phyloP scores from a whole-genome alignment of 2,113 vertebrate species.

The Chamaea fasciata region DNA sequence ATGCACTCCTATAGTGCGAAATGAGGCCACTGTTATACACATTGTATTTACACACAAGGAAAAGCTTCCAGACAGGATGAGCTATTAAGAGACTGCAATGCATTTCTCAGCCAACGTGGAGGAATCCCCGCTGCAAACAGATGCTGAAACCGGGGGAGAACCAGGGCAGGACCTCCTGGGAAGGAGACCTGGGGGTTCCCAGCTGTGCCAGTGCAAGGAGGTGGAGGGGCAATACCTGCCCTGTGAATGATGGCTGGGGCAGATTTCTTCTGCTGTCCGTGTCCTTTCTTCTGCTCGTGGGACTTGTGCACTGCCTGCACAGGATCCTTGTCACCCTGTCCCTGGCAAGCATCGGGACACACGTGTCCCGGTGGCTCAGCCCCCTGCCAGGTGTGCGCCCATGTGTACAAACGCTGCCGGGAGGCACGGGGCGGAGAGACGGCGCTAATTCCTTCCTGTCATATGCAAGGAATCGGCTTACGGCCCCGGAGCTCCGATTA shows the following conservation, averaged over 20 bases:
- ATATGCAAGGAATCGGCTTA: slow-evolving; percentile 44
- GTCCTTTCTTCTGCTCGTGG: neutral
- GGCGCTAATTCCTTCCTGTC: slow-evolving; percentile 46
- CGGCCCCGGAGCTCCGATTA: neutral
- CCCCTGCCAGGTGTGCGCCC: neutral
- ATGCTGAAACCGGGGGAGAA: neutral
- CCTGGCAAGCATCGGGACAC: fast-evolving
- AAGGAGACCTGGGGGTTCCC: neutral
- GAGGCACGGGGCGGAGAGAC: neutral
- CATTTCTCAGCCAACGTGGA: neutral
- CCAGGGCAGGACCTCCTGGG: neutral
- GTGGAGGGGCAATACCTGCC: neutral
- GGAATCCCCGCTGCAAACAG: neutral
- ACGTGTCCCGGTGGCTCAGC: neutral
- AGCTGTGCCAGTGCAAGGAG: neutral
- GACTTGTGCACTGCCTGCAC: neutral
- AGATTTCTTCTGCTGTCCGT: neutral
- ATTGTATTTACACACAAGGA: neutral
- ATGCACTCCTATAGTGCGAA: neutral
- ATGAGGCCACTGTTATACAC: neutral
- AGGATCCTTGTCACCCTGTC: neutral
- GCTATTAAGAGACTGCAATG: neutral
- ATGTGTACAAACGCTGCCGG: neutral
- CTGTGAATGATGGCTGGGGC: fast-evolving
- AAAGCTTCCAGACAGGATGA: slow-evolving; percentile 6